Evolutionary conservation across 2,797 vertebrate species (phyloP).

Genomic region (Xenentodon cancila): DNA sequence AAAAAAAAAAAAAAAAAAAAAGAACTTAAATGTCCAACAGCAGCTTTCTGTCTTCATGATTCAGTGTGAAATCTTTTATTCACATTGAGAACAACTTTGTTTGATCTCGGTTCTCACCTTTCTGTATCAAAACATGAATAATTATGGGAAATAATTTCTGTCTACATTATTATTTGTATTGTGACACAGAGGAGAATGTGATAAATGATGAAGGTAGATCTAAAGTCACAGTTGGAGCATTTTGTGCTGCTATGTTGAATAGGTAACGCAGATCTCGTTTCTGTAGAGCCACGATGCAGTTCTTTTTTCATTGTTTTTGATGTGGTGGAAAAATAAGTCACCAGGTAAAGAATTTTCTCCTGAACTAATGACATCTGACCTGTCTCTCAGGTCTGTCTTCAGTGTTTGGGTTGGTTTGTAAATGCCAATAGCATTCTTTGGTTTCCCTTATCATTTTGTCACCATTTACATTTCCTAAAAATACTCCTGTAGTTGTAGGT

Average conservation of each 20-base stretch:
- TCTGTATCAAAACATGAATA: too few species aligned
- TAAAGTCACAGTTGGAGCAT: too few species aligned
- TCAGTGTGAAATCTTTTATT: not conserved
- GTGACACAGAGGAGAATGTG: not conserved
- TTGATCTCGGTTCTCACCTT: too few species aligned
- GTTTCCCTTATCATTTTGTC: conserved; percentile 31
- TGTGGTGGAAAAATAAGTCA: not conserved
- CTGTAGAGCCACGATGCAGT: not conserved
- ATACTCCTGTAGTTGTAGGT: conserved; percentile 7
- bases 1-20: too few species aligned
- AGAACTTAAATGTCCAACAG: not conserved
- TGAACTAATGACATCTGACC: conserved; percentile 1
- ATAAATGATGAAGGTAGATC: not conserved
- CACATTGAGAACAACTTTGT: too few species aligned
- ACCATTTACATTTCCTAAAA: conserved; percentile 26
- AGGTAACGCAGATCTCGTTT: not conserved
- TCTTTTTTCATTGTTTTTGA: not conserved
- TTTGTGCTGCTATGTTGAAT: not conserved
- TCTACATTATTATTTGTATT: not conserved
- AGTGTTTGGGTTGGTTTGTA: conserved; percentile 1
- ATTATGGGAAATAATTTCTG: conserved; percentile 8
- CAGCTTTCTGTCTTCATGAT: conserved; percentile 19
- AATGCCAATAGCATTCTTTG: conserved; percentile 8
- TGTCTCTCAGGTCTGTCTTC: not conserved
- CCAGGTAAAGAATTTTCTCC: not conserved